Conservation (phyloP, 64 coral and sea anemone species). For the Anthopleura sola region DNA sequence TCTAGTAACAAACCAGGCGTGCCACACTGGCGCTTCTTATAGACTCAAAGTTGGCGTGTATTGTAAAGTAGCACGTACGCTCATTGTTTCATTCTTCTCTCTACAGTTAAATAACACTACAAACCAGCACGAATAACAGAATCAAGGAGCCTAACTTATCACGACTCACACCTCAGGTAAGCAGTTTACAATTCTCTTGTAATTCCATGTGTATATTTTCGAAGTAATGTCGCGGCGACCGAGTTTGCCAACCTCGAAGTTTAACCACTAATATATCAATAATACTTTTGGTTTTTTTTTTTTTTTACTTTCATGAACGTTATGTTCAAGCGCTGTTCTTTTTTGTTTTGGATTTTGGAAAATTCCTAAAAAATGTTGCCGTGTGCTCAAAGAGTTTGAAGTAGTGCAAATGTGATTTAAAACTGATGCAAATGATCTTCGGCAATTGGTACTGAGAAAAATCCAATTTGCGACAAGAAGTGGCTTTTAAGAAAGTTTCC, state of each 20-base stretch:
- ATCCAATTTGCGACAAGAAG: conserved; percentile 5
- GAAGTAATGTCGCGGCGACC: background rate
- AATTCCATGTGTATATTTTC: background rate
- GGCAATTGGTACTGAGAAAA: background rate
- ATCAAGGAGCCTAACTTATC: background rate
- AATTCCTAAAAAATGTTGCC: background rate
- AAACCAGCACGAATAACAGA: background rate
- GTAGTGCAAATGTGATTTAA: background rate
- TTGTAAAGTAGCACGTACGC: background rate
- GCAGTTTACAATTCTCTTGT: background rate
- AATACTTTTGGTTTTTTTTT: background rate
- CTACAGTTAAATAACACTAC: background rate
- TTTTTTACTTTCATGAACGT: background rate
- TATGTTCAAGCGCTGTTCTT: too few species aligned
- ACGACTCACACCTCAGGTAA: background rate
- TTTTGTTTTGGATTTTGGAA: background rate
- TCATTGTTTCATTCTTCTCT: background rate
- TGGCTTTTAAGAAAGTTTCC: conserved; percentile 9
- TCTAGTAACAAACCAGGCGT: background rate
- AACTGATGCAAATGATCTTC: background rate
- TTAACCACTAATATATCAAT: background rate
- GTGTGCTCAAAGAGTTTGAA: background rate
- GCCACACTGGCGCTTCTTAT: background rate
- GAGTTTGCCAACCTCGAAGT: background rate
- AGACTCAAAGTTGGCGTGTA: background rate